Evolutionary conservation across 2,113 vertebrate genomes (phyloP).

Genomic region (Hypanus sabinus): DNA sequence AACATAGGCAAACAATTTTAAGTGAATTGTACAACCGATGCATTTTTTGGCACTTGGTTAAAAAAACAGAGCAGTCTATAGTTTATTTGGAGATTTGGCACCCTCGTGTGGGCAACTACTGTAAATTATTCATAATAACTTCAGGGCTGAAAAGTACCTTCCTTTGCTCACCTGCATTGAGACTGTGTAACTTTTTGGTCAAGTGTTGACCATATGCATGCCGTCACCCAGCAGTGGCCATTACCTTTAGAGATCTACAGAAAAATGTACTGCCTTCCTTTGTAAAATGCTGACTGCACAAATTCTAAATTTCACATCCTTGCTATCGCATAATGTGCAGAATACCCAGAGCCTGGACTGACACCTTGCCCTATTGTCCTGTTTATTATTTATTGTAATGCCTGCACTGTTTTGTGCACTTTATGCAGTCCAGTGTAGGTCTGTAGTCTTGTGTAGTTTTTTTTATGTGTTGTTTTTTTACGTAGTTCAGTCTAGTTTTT

Average conservation of each 20-base stretch:
- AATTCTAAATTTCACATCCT: too few relatives aligned
- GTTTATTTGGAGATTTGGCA: background rate
- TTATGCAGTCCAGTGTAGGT: too few relatives aligned
- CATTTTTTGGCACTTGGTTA: background rate
- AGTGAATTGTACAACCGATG: background rate
- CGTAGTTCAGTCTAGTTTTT: too few relatives aligned
- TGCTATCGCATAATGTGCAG: too few relatives aligned
- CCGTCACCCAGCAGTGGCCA: background rate
- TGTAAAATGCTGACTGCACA: background rate
- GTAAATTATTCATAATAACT: background rate
- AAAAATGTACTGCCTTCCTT: background rate
- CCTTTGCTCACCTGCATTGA: background rate
- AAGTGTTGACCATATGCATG: background rate
- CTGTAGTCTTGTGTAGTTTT: too few relatives aligned
- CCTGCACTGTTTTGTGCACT: too few relatives aligned
- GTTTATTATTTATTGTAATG: too few relatives aligned
- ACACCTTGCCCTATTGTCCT: too few relatives aligned
- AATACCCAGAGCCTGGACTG: too few relatives aligned
- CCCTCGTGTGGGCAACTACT: constrained; percentile 21
- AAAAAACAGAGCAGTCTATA: constrained; percentile 2
- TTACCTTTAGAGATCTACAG: background rate
- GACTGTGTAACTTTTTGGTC: background rate
- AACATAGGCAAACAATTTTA: background rate
- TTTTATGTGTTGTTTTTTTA: too few relatives aligned
- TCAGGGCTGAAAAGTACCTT: background rate